Evolutionary conservation across 2,113 vertebrate genomes (phyloP).

Genomic region (Promerops cafer): DNA sequence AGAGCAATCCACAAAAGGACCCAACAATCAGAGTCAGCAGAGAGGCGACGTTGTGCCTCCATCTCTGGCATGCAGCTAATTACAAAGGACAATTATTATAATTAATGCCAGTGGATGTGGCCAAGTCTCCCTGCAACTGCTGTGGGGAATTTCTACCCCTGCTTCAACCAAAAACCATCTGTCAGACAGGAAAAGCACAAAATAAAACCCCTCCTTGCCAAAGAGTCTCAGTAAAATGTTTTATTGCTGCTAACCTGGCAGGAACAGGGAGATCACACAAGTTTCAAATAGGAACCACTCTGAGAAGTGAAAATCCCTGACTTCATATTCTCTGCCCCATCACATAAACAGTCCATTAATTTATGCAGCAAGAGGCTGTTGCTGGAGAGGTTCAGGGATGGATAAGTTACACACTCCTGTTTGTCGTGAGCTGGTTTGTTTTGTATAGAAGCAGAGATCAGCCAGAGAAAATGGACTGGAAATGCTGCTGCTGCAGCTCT

Average conservation of each 20-base stretch:
- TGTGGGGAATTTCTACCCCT: conserved; percentile 58
- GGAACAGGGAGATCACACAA: neutral
- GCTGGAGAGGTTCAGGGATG: neutral
- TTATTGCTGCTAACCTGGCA: conserved; percentile 18
- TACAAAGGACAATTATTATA: conserved; percentile 59
- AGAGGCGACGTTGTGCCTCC: conserved; percentile 14
- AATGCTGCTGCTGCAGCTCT: neutral
- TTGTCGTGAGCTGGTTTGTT: neutral
- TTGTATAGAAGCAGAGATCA: neutral
- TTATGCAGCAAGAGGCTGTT: neutral
- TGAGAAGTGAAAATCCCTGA: neutral
- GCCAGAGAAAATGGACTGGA: neutral
- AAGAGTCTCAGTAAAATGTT: conserved; percentile 7
- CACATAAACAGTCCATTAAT: neutral
- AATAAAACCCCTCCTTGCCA: conserved; percentile 25
- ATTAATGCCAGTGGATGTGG: conserved; percentile 57
- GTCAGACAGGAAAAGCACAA: conserved; percentile 38
- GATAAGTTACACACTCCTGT: neutral
- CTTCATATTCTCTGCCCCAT: neutral
- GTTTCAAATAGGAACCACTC: neutral
- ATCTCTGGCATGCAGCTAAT: conserved; percentile 27
- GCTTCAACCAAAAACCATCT: conserved; percentile 58
- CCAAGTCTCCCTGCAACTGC: conserved; percentile 59
- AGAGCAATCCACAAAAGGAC: conserved; percentile 30
- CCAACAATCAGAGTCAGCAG: conserved; percentile 40